A percentile compares a stretch with the other conserved stretches of the same genome.
Conservation (phyloP, 2,113 vertebrate species). For the Gyps fulvus region DNA sequence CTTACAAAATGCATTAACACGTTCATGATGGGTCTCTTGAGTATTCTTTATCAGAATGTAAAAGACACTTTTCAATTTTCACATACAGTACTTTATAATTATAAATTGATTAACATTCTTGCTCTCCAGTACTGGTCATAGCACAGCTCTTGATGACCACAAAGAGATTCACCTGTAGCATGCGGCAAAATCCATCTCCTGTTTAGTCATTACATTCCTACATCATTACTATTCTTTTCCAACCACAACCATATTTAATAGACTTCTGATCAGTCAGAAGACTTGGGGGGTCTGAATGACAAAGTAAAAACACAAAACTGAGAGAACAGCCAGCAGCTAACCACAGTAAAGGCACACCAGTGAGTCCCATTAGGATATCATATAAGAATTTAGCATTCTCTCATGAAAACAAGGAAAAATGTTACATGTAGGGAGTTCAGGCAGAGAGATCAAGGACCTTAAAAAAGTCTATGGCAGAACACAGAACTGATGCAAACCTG, state of each 20-base stretch:
- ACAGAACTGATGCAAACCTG: neutral
- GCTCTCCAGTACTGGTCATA: neutral
- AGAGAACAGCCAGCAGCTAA: neutral
- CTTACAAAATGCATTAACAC: conserved; percentile 21
- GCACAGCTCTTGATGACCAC: neutral
- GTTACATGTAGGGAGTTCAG: neutral
- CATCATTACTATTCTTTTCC: neutral
- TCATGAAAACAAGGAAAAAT: neutral
- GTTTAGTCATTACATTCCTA: neutral
- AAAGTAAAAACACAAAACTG: neutral
- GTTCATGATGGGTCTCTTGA: neutral
- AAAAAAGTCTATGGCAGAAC: neutral
- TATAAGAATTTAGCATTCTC: neutral
- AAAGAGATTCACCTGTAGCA: neutral
- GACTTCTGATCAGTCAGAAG: neutral
- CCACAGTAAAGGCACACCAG: neutral
- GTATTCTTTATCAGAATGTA: neutral
- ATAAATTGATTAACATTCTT: neutral
- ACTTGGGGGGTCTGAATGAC: neutral
- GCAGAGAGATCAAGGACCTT: neutral
- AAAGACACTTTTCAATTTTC: neutral
- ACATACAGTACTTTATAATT: neutral
- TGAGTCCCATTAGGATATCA: neutral
- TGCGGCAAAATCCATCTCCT: neutral
- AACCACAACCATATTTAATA: neutral